phyloP scores from a whole-genome alignment of 2,797 vertebrate genomes.

The Hypotaenidia okinawae region DNA sequence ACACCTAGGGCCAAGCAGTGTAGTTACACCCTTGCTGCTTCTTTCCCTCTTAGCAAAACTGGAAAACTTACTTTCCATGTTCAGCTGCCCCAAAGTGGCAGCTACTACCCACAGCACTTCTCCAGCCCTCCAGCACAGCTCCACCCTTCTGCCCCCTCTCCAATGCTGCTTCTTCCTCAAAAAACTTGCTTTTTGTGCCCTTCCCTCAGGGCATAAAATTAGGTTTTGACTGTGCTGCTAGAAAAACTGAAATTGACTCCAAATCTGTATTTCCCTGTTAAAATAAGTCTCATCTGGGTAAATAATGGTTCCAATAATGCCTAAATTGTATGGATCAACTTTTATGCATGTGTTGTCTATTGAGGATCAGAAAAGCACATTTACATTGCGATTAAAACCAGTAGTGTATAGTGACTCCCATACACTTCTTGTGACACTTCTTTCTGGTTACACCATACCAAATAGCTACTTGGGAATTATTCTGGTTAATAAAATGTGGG shows the following conservation, averaged over 20 bases:
- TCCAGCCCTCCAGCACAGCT: neutral
- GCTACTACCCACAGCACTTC: neutral
- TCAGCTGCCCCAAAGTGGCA: neutral
- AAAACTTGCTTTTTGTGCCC: neutral
- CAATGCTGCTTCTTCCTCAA: neutral
- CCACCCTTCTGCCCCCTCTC: neutral
- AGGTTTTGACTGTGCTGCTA: neutral
- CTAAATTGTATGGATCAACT: neutral
- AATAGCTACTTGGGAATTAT: neutral
- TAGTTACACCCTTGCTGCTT: neutral
- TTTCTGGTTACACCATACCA: neutral
- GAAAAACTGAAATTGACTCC: neutral
- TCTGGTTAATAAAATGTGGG: neutral
- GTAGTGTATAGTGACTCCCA: neutral
- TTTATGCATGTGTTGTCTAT: fast-evolving
- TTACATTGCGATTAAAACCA: neutral
- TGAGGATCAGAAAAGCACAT: neutral
- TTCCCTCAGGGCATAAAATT: neutral
- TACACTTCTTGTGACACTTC: neutral
- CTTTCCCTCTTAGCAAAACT: neutral
- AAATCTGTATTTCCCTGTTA: neutral
- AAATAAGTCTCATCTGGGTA: neutral
- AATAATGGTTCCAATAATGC: neutral
- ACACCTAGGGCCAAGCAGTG: neutral
- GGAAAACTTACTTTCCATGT: fast-evolving